Conservation (phyloP, 2,888 invertebrate genomes). For the Macrophya annulata region DNA sequence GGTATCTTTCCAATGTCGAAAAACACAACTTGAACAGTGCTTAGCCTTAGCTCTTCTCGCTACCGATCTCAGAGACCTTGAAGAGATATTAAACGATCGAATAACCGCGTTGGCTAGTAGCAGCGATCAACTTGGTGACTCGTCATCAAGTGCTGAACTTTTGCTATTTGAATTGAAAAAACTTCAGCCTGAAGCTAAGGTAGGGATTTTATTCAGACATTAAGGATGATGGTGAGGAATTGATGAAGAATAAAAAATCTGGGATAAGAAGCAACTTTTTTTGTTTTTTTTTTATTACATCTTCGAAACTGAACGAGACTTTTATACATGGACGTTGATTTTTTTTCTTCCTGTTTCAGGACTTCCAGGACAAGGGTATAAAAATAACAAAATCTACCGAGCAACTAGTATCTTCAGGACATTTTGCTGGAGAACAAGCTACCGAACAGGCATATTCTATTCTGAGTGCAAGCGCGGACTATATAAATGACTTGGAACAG, state of each 20-base stretch:
- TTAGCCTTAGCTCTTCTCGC: conserved; percentile 88
- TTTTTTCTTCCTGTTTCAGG: conserved; percentile 73
- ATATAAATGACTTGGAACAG: conserved; percentile 87
- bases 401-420: conserved; percentile 86
- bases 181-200: conserved; percentile 87
- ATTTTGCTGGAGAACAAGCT: conserved; percentile 87
- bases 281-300: not conserved
- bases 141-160: conserved; percentile 85
- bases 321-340: not conserved
- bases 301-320: not conserved
- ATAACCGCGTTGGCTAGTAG: conserved; percentile 81
- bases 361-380: conserved; percentile 88
- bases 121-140: conserved; percentile 87
- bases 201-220: conserved; percentile 67
- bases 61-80: conserved; percentile 86
- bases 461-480: conserved; percentile 86
- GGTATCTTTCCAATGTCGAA: conserved; percentile 85
- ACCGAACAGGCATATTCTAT: conserved; percentile 86
- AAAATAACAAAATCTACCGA: conserved; percentile 90
- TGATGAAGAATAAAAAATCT: not conserved
- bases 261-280: no score
- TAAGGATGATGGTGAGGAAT: not conserved
- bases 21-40: conserved; percentile 90
- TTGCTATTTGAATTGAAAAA: conserved; percentile 87
- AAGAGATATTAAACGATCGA: conserved; percentile 82